Evolutionary conservation across 2,888 invertebrate species (phyloP).

Genomic region (Hypselothyrea guttata): DNA sequence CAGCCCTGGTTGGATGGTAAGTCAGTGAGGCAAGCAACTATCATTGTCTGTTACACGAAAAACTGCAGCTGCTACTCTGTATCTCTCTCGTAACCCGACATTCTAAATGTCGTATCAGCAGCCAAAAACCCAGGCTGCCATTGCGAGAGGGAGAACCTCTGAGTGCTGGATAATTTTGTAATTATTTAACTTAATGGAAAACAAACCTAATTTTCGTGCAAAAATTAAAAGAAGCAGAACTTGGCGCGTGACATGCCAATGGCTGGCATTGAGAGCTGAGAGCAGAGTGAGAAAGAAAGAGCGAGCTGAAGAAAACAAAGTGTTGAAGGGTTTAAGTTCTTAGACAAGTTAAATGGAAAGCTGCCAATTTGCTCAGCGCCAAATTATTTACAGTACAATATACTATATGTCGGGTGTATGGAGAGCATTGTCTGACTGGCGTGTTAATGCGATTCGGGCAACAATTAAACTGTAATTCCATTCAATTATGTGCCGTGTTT

Average conservation of each 20-base stretch:
- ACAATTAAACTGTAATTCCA: constrained; percentile 69
- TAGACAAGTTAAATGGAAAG: constrained; percentile 59
- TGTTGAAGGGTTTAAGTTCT: constrained; percentile 25
- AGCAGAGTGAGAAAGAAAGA: neutral
- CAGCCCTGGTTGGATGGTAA: constrained; percentile 56
- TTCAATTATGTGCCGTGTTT: constrained; percentile 61
- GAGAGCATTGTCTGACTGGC: constrained; percentile 34
- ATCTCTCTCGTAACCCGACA: too few relatives aligned
- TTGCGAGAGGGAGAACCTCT: constrained; percentile 43
- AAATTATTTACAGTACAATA: constrained; percentile 43
- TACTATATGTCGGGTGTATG: neutral
- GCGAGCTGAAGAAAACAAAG: neutral
- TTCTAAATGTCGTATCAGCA: constrained; percentile 37
- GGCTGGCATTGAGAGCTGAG: neutral
- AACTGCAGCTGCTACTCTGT: constrained; percentile 67
- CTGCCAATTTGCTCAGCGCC: constrained; percentile 60
- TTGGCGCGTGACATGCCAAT: constrained; percentile 24
- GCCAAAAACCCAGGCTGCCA: too few relatives aligned
- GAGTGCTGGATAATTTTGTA: constrained; percentile 73
- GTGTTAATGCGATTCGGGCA: constrained; percentile 59
- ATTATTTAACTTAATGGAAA: constrained; percentile 79
- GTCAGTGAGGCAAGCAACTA: constrained; percentile 59
- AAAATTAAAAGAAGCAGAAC: constrained; percentile 52
- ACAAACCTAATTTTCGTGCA: constrained; percentile 73
- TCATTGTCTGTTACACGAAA: constrained; percentile 68